These are phyloP conservation scores for Brenthis ino DNA, from an alignment of 2,888 invertebrate genomes.

Conservation along the genomic window DNA sequence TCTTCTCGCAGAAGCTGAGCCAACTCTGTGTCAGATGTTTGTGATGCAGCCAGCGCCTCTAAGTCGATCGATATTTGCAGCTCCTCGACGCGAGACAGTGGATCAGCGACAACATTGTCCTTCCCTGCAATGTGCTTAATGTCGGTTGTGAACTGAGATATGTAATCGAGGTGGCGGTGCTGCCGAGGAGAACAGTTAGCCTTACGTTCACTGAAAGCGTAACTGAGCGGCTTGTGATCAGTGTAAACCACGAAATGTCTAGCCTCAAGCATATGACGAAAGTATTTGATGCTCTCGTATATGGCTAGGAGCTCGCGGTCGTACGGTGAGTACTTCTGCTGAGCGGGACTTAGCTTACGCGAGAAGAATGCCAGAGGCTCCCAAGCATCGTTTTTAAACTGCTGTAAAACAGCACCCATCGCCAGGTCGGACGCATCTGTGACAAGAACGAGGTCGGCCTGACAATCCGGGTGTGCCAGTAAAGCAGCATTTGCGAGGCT, in stretches of 20 bases:
- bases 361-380: conserved; percentile 46
- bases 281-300: too few species aligned
- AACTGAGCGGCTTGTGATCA: conserved; percentile 49
- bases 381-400: too few species aligned
- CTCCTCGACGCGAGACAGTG: conserved; percentile 48
- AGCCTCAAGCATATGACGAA: too few species aligned
- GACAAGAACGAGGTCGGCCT: too few species aligned
- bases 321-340: conserved; percentile 22
- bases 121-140: conserved; percentile 50
- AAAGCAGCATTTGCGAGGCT: too few species aligned
- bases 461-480: too few species aligned
- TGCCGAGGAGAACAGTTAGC: conserved; percentile 53
- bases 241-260: conserved; percentile 30
- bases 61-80: conserved; percentile 41
- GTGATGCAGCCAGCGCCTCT: conserved; percentile 33
- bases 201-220: conserved; percentile 47
- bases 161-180: conserved; percentile 48
- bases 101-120: conserved; percentile 54
- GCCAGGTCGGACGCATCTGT: too few species aligned
- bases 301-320: too few species aligned
- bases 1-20: too few species aligned
- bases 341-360: conserved; percentile 14
- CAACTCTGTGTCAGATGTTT: conserved; percentile 36
- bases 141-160: conserved; percentile 54
- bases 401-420: too few species aligned